phyloP scores from a whole-genome alignment of 2,797 vertebrate genomes.

The Sebastes hubbsi region DNA sequence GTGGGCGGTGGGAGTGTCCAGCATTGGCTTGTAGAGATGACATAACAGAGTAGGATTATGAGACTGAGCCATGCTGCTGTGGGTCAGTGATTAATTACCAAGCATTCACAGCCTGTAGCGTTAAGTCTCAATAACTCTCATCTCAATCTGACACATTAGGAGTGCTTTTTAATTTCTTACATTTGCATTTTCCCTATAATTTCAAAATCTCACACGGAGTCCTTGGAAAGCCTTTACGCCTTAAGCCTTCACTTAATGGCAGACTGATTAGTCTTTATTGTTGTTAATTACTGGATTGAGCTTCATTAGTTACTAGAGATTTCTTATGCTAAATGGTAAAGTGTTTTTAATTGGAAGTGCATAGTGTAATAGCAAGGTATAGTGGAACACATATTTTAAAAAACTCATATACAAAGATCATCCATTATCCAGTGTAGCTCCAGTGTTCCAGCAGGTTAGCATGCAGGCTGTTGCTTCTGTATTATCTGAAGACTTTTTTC shows the following conservation, averaged over 20 bases:
- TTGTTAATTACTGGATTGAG: background rate
- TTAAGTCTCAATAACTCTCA: constrained; percentile 23
- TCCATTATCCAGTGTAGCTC: background rate
- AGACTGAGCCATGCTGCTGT: constrained; percentile 20
- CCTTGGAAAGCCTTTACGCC: background rate
- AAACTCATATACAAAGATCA: background rate
- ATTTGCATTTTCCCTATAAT: background rate
- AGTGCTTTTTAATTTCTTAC: background rate
- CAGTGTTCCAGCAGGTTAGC: background rate
- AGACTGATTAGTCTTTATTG: background rate
- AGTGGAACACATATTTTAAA: background rate
- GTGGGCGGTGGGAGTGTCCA: background rate
- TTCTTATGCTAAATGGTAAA: background rate
- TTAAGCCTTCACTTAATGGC: background rate
- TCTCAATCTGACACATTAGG: constrained; percentile 27
- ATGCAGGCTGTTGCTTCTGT: too few species aligned
- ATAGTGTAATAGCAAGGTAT: background rate
- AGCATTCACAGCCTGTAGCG: constrained; percentile 35
- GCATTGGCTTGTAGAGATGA: constrained; percentile 22
- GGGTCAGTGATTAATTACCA: constrained; percentile 50
- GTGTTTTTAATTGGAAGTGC: background rate
- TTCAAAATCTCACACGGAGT: background rate
- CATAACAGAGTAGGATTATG: constrained; percentile 56
- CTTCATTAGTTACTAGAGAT: background rate
- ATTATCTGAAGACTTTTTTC: background rate